A percentile compares a stretch with the other conserved stretches of the same genome.
phyloP scores from a whole-genome alignment of 2,888 invertebrate genomes.

The Pecten maximus region DNA sequence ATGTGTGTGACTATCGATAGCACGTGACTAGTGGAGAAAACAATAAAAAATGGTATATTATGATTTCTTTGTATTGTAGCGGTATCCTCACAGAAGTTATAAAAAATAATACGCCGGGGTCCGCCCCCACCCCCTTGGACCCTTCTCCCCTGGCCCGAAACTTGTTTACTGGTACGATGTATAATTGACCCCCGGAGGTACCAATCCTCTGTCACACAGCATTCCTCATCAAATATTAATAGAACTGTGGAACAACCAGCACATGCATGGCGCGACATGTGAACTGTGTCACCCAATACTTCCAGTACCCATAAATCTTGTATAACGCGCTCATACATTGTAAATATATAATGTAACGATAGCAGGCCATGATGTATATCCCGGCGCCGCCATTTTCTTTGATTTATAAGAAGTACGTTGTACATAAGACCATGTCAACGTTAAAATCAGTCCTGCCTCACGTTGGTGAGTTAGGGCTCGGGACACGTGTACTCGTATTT shows the following conservation, averaged over 20 bases:
- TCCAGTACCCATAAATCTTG: neutral
- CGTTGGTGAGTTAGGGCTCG: neutral
- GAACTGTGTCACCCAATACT: neutral
- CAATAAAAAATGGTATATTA: no score
- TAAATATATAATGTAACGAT: neutral
- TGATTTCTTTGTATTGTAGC: no score
- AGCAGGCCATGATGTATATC: neutral
- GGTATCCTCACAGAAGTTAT: no score
- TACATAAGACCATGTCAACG: neutral
- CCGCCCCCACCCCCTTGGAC: no score
- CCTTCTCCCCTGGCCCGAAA: no score
- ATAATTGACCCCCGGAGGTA: neutral
- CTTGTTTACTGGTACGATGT: no score
- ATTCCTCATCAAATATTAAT: neutral
- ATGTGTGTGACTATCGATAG: no score
- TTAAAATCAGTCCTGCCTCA: neutral
- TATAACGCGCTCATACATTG: neutral
- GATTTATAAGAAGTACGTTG: neutral
- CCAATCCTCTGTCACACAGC: neutral
- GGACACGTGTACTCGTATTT: conserved; percentile 2
- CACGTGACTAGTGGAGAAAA: no score
- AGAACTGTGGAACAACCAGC: neutral
- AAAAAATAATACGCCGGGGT: no score
- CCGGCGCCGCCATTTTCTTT: neutral
- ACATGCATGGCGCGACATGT: neutral